A percentile compares a stretch with the other conserved stretches of the same genome.
phyloP scores from a whole-genome alignment of 2,888 invertebrate species.

The Cryptocheilus praepositus region DNA sequence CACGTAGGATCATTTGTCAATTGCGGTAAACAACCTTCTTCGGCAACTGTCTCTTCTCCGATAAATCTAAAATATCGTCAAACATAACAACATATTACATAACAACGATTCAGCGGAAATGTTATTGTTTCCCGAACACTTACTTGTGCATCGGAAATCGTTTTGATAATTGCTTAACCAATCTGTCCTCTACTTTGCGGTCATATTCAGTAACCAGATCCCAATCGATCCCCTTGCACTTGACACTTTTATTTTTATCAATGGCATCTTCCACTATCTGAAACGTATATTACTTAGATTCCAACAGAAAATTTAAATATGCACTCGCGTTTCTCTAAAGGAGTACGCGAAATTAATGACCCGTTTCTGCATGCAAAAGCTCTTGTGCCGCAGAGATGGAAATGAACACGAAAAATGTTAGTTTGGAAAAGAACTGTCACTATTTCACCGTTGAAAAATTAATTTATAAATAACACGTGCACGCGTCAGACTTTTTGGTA shows the following conservation, averaged over 20 bases:
- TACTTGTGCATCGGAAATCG: constrained; percentile 81
- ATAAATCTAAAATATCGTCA: constrained; percentile 80
- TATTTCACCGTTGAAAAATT: too few species aligned
- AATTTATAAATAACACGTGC: too few species aligned
- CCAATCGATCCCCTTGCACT: constrained; percentile 80
- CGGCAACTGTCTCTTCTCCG: constrained; percentile 83
- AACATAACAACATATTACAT: background rate
- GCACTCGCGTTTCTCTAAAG: background rate
- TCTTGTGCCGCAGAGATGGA: too few species aligned
- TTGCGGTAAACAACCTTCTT: constrained; percentile 76
- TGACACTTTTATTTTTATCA: constrained; percentile 75
- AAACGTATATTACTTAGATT: constrained; percentile 18
- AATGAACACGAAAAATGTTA: too few species aligned
- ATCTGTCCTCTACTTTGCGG: constrained; percentile 83
- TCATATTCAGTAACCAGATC: constrained; percentile 91
- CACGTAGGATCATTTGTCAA: constrained; percentile 88
- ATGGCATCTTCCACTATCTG: constrained; percentile 78
- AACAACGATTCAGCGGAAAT: background rate
- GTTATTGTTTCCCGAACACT: constrained; percentile 46
- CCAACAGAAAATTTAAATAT: too few species aligned
- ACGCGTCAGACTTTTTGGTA: too few species aligned
- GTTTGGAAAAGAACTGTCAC: too few species aligned
- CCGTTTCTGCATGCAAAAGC: background rate
- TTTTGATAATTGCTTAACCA: constrained; percentile 79
- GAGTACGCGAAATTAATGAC: background rate